Base-by-base conservation (phyloP, 2,113 vertebrate genomes). In the Vanacampus margaritifer region DNA sequence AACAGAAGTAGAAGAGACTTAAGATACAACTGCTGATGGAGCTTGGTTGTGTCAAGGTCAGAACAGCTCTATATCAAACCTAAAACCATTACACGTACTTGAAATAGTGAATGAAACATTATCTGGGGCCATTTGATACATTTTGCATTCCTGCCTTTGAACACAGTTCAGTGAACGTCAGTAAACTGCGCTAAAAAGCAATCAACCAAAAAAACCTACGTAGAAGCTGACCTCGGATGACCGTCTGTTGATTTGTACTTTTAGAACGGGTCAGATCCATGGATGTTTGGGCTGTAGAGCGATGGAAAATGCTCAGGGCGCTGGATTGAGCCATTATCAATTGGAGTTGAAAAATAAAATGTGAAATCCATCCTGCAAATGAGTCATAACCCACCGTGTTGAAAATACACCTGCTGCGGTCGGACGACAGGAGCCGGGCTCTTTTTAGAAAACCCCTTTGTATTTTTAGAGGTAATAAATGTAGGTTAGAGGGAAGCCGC, bases 381-480 rank as follows among this genome's bases (percentile, higher is more conserved):
- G 72, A 69, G 72, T 66, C 67, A 63, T 32, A 43, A 76, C 16
- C 46, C 35, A 23, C 64, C 48, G 21, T 43, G 60, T 63, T 76
- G 62, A 68, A 84, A 74, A 77, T 81, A 81, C 73, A 80, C 73
- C 78, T 85, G 74, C 82, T 37, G 66, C 69, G 75, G 73, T 71
- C 68, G 72, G 80, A 79, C 64, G 81, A 74, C 69, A 71, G 78
- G 75, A 76, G 66, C 72, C 14, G 53, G 68, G 67, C 65, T 79
- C 77, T 73, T 87, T 88, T 87, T 86, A 83, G 86, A 88, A 87
- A 85, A 83, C 75, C 76, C 71, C 79, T 78, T 79, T 73, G 66
- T 90, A 90, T 90, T 90, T 90, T 90, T 88, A 88, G 88, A 84
- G 72, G 81, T 84, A 88, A 87, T 91, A 88, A 91, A 90, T 84